These are phyloP conservation scores for Zygogramma bicolorata DNA, from an alignment of 2,888 invertebrate genomes.

Conservation along the genomic window DNA sequence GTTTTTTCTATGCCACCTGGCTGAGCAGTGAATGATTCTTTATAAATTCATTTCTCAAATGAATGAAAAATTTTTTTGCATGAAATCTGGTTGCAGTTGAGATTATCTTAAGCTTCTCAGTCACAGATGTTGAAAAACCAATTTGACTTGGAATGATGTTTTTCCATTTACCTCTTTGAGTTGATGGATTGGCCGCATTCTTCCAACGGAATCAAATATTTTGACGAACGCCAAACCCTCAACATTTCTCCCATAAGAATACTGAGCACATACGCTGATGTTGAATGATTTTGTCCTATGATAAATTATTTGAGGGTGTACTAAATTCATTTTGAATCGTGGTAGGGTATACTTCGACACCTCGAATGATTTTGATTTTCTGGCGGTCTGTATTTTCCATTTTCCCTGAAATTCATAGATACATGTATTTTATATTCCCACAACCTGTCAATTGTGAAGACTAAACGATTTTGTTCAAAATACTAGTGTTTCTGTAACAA, in stretches of 20 bases:
- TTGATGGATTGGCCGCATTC: conserved; percentile 51
- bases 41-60: no score
- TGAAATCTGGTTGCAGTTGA: no score
- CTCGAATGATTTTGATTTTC: conserved; percentile 66
- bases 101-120: no score
- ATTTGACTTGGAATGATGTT: no score
- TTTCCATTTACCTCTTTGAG: conserved; percentile 59
- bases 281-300: conserved; percentile 65
- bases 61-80: no score
- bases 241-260: conserved; percentile 74
- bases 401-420: conserved; percentile 63
- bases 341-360: conserved; percentile 72
- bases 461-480: no score
- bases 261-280: conserved; percentile 71
- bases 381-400: conserved; percentile 69
- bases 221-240: conserved; percentile 69
- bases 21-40: no score
- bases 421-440: no score
- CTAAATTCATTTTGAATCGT: conserved; percentile 71
- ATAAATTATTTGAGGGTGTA: conserved; percentile 69
- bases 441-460: no score
- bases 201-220: conserved; percentile 54
- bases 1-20: no score
- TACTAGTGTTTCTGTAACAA: no score
- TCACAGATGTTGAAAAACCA: no score